Percentiles rank a stretch among this genome's conserved stretches.
Conservation (phyloP, 1,140 invertebrate species). For the Aphaenogaster rudis region DNA sequence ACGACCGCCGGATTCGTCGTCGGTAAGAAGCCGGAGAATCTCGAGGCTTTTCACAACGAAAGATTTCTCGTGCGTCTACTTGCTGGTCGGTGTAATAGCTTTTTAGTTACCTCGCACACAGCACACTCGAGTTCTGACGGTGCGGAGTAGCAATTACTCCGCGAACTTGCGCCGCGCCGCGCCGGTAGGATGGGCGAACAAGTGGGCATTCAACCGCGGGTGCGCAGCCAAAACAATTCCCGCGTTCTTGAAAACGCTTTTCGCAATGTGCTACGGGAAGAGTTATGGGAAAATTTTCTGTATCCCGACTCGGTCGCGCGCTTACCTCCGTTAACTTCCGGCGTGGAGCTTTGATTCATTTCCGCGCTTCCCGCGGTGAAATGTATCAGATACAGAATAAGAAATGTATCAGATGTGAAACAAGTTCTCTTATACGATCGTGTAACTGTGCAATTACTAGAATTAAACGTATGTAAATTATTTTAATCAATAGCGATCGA, state of each 20-base stretch:
- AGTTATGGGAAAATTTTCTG: constrained; percentile 60
- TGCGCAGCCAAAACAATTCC: constrained; percentile 70
- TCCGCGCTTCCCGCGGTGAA: constrained; percentile 15
- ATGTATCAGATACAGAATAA: constrained; percentile 3
- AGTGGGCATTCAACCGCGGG: constrained; percentile 70
- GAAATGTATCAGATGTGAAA: neutral
- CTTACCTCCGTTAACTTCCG: constrained; percentile 49
- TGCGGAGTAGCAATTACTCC: constrained; percentile 72
- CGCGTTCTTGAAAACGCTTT: constrained; percentile 57
- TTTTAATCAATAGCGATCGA: neutral
- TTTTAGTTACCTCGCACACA: constrained; percentile 66
- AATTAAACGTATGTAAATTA: neutral
- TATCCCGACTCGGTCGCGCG: constrained; percentile 50
- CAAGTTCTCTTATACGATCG: neutral
- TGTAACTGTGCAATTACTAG: constrained; percentile 5
- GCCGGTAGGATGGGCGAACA: constrained; percentile 67
- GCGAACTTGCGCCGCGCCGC: constrained; percentile 56
- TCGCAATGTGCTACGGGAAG: constrained; percentile 49
- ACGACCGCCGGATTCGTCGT: constrained; percentile 37
- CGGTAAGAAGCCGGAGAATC: constrained; percentile 50
- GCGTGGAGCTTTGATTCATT: constrained; percentile 41
- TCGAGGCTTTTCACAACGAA: constrained; percentile 56
- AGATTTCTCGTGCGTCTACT: constrained; percentile 67
- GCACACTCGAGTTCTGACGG: constrained; percentile 53
- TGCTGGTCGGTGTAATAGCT: constrained; percentile 67